These are phyloP conservation scores for Leptothorax acervorum DNA, from an alignment of 2,888 invertebrate species.

Conservation along the genomic window DNA sequence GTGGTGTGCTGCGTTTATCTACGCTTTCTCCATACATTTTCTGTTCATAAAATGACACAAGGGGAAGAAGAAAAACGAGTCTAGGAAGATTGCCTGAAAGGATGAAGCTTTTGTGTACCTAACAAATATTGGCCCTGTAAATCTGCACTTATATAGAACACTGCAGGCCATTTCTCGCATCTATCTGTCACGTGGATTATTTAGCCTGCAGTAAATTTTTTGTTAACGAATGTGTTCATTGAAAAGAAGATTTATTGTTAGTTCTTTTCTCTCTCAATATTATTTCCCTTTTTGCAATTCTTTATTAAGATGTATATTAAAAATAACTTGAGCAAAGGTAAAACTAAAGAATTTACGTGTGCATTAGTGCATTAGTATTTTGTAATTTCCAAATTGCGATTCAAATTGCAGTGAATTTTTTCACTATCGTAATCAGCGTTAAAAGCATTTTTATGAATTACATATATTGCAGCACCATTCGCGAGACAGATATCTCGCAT, in stretches of 20 bases:
- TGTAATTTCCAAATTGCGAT: background rate
- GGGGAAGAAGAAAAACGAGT: background rate
- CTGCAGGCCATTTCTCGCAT: background rate
- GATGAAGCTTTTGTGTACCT: constrained; percentile 5
- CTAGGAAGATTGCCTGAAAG: constrained; percentile 14
- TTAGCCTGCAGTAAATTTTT: constrained; percentile 6
- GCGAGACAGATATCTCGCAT: background rate
- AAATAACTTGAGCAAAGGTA: background rate
- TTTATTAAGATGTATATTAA: background rate
- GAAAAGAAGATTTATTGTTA: background rate
- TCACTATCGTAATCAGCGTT: background rate
- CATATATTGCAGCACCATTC: background rate
- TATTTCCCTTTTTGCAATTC: background rate
- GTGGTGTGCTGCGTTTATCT: background rate
- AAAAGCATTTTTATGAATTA: background rate
- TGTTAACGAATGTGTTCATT: constrained; percentile 8
- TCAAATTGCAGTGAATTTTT: background rate
- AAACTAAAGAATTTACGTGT: background rate
- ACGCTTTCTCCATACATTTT: background rate
- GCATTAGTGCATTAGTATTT: background rate
- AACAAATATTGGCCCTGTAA: constrained; percentile 39
- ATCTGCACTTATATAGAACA: constrained; percentile 5
- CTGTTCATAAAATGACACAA: background rate
- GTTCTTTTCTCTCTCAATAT: too few species aligned
- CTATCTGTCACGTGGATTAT: constrained; percentile 6